Base-by-base conservation (phyloP, 1,140 invertebrate genomes). In the Sesamia nonagrioides region DNA sequence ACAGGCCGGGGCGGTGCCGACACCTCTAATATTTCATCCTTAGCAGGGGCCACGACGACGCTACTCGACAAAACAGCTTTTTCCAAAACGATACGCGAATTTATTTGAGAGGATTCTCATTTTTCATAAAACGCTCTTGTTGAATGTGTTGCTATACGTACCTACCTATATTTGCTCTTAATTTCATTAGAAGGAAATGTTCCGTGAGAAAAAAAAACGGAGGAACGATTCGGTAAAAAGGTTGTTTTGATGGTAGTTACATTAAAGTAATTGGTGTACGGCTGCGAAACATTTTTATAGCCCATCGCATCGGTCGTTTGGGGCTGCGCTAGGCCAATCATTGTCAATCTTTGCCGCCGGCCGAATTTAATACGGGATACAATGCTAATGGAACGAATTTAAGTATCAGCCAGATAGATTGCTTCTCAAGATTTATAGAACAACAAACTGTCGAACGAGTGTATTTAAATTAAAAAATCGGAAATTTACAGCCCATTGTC, bases 251-350 rank as follows among this genome's bases (percentile, higher is more conserved):
- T 90, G 91, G 88, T 89, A 90, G 88, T 91, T 91, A 90, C 91
- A 93, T 94, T 91, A 93, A 91, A 86, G 89, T 93, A 91, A 94
- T 94, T 92, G 92, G 85, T 88, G 81, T 90, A 89, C 89, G 87
- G 87, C 87, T 92, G 84, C 86, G 85, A 88, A 92, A 90, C 88
- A 90, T 88, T 91, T 91, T 93, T 93, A 92, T 91, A 84, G 87
- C 84, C 89, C 85, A 89, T 86, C 83, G 86, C 83, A 81, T 79
- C 82, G 86, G 86, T 86, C 90, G 91, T 91, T 91, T 89, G 85
- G 84, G 86, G 86, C 85, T 87, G 79, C 86, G 81, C 85, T 85
- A 87, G 88, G 15, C 87, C 88, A 88, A 90, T 91, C 86, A 86
- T 89, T 90, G 89, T 89, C 86, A 90, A 88, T 89, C 78, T 89